Conservation (phyloP, 2,888 invertebrate species). For the Glaucopsyche alexis region DNA sequence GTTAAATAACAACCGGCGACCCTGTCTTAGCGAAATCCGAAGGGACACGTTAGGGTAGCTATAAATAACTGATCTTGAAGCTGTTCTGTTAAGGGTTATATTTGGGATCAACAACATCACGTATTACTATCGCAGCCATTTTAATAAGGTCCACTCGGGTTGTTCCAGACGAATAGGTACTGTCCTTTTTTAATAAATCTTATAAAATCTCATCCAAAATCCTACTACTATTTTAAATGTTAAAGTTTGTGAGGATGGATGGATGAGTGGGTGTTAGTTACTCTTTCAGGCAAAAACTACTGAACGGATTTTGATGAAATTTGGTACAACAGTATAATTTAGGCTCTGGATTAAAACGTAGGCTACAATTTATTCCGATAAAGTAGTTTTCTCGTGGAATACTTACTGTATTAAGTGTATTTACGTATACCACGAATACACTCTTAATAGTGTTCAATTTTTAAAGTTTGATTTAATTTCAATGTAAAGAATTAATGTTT, state of each 20-base stretch:
- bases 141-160: background rate
- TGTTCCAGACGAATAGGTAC: background rate
- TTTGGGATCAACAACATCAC: slow-evolving; percentile 13
- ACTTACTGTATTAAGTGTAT: too few species aligned
- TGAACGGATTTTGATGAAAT: too few species aligned
- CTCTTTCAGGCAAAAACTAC: too few species aligned
- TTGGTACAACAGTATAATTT: too few species aligned
- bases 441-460: too few species aligned
- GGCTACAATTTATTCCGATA: too few species aligned
- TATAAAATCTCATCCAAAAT: background rate
- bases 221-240: too few species aligned
- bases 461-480: background rate
- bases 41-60: slow-evolving; percentile 16
- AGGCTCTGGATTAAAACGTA: too few species aligned
- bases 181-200: background rate
- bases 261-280: too few species aligned
- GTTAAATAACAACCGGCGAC: background rate
- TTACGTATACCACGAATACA: too few species aligned
- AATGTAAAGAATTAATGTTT: background rate
- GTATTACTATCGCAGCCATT: slow-evolving; percentile 4
- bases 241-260: too few species aligned
- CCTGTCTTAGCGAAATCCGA: background rate
- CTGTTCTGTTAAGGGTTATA: slow-evolving; percentile 8
- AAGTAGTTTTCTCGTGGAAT: too few species aligned
- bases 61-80: slow-evolving; percentile 16